phyloP scores from a whole-genome alignment of 1,140 invertebrate species.

The Drosophila ohnishii region DNA sequence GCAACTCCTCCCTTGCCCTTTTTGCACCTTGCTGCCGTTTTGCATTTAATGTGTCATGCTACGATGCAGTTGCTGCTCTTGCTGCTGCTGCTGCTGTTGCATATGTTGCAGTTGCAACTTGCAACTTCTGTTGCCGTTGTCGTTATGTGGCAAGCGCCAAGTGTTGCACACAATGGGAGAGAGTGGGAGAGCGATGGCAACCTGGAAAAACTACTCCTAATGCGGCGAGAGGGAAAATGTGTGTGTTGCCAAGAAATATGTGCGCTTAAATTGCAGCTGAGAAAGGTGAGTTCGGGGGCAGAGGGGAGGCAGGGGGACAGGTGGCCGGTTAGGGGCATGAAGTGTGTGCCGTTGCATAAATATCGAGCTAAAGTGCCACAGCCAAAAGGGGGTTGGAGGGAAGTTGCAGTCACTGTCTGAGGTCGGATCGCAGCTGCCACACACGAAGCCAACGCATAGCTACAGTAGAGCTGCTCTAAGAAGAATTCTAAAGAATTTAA shows the following conservation, averaged over 20 bases:
- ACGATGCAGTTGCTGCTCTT: conserved; percentile 66
- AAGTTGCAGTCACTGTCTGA: conserved; percentile 47
- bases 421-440: conserved; percentile 67
- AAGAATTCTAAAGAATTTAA: not conserved
- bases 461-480: conserved; percentile 13
- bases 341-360: conserved; percentile 80
- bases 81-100: conserved; percentile 54
- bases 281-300: conserved; percentile 2
- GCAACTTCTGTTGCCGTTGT: conserved; percentile 57
- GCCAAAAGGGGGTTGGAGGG: conserved; percentile 2
- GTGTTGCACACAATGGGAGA: conserved; percentile 71
- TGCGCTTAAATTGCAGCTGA: conserved; percentile 75
- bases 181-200: conserved; percentile 29
- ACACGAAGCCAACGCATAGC: conserved; percentile 57
- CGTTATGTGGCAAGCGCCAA: conserved; percentile 81
- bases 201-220: conserved; percentile 74
- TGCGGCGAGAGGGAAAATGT: conserved; percentile 67
- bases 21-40: conserved; percentile 58
- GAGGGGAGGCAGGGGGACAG: not conserved
- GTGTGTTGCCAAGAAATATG: conserved; percentile 73
- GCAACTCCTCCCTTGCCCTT: conserved; percentile 12
- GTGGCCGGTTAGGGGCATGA: conserved; percentile 21
- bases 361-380: conserved; percentile 78
- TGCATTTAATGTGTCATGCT: conserved; percentile 80
- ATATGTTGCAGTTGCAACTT: conserved; percentile 74